Evolutionary conservation across 2,888 invertebrate species (phyloP), one percentile per base, ranked within the genome.

Genomic region (Polydrusus pterygomalis): DNA sequence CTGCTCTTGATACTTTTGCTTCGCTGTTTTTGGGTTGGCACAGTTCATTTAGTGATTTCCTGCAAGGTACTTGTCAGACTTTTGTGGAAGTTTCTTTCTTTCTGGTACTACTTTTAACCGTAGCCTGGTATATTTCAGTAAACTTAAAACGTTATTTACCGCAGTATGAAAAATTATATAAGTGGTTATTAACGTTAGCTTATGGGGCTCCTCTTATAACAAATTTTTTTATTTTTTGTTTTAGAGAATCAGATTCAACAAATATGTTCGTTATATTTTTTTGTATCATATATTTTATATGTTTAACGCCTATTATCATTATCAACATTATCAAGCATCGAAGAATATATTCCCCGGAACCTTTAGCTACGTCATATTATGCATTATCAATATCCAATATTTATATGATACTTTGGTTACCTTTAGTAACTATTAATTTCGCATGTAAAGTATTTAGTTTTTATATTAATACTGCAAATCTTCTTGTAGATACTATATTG

Each of bases 101-200:
- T n/a, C 34, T 56, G 8, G 34, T 15, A 2, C 7, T 56, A 56
- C 30, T 56, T 15, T n/a, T 56, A 15, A 18, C n/a, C 2, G 1
- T 56, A n/a, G 56, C 30, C 15, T 56, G 56, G 56, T 34, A 34
- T 15, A 56, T 56, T 34, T 56, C 15, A 6, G 34, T 15, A n/a
- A 30, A 56, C 15, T 34, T 30, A 8, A 56, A 34, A 56, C 30
- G 10, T 15, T n/a, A 6, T 34, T n/a, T 34, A 3, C 0, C n/a
- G 1, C 13, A 3, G n/a, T 56, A 56, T 20, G n/a, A 30, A 6
- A 56, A 56, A n/a, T n/a, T 15, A 8, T 15, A 56, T 11, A 56
- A 56, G 30, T 56, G 56, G 56, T 6, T 56, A 7, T 15, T 56
- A 20, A n/a, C 30, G 0, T 2, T n/a, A 34, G 34, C 10, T 5